Base-by-base conservation (phyloP, 2,113 vertebrate species). In the Bostrychus sinensis region DNA sequence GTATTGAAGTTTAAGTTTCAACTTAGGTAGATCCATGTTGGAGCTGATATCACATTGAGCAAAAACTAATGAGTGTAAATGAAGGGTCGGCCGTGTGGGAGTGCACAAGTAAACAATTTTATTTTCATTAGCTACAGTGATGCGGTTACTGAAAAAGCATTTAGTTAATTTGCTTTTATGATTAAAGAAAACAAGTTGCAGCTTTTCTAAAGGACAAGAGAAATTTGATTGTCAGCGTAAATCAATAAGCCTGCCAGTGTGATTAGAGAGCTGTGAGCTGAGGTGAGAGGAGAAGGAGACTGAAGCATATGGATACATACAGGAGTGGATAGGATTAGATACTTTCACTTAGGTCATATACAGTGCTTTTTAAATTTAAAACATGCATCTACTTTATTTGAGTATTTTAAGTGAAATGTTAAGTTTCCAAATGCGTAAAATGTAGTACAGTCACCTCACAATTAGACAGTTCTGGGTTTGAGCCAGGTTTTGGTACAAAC, bases 81-180 rank as follows among this genome's bases (percentile, higher is more conserved):
- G 30, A 74, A n/a, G 36, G 55, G 38, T 14, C 11, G 43, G 0
- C 19, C 1, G 1, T 45, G 23, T 45, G 16, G 38, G 28, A 42
- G n/a, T 39, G 64, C 32, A 32, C 7, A 57, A 48, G 42, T 61
- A 72, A 78, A 76, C 59, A 7, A 48, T 75, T 66, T 32, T 48
- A 54, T 51, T 68, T 46, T 63, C 50, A 78, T 78, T 70, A 70
- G 66, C 55, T 50, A 22, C 57, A 38, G n/a, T n/a, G 62, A 57
- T 72, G 46, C 50, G 64, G 11, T 60, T 67, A 38, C 56, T 19
- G 54, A 17, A 20, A 64, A 57, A 63, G 41, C 37, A 50, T 63
- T 56, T 8, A 9, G 16, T 50, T 59, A 43, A 70, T 68, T 59
- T 58, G 39, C 56, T 69, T 68, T 22, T 56, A 63, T 72, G 50